Conservation (phyloP, 37 sponge, comb jelly and placozoan genomes). For the Cliona cf. orientalis region DNA sequence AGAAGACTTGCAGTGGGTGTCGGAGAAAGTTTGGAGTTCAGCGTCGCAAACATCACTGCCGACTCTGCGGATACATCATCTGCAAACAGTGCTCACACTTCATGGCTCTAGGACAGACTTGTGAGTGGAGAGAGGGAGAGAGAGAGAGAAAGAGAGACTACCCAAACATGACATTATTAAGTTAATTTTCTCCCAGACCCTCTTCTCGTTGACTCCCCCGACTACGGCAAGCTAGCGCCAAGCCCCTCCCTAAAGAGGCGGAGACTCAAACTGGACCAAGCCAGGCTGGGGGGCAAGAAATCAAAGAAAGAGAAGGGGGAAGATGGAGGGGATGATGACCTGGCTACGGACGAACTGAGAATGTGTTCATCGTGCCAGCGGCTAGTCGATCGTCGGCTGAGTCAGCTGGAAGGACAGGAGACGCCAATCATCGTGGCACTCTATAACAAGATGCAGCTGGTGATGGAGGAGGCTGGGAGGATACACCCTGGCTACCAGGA, state of each 20-base stretch:
- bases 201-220: conserved; percentile 33
- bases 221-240: conserved; percentile 22
- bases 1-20: conserved; percentile 60
- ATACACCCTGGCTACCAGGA: conserved; percentile 50
- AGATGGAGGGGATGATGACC: conserved; percentile 57
- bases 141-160: background rate
- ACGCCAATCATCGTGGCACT: conserved; percentile 21
- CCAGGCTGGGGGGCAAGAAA: background rate
- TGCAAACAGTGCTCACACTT: conserved; percentile 85
- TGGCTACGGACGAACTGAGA: conserved; percentile 40
- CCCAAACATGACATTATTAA: background rate
- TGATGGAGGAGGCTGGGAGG: conserved; percentile 45
- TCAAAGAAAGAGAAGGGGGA: conserved; percentile 4
- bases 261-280: background rate
- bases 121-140: conserved; percentile 30
- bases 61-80: conserved; percentile 86
- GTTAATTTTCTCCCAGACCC: conserved; percentile 17
- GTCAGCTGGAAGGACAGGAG: conserved; percentile 7
- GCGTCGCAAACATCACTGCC: conserved; percentile 78
- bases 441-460: conserved; percentile 55
- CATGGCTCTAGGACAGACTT: conserved; percentile 52
- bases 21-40: conserved; percentile 38
- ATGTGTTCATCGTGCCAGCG: conserved; percentile 58
- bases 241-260: conserved; percentile 6
- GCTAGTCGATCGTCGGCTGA: conserved; percentile 49